Evolutionary conservation across 2,113 vertebrate species (phyloP).

Genomic region (Melanostigma gelatinosum): DNA sequence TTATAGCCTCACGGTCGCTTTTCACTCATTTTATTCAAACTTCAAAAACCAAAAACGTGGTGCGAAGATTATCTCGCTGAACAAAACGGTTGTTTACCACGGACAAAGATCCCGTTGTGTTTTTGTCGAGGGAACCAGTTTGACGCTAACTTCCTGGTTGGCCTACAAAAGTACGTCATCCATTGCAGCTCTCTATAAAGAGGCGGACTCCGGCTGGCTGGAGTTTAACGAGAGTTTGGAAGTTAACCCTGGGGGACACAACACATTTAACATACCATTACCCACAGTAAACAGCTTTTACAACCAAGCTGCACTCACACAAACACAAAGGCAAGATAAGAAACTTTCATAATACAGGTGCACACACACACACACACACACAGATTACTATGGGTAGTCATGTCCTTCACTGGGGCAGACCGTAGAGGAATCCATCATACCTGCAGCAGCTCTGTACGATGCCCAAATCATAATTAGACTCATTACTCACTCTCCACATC

Average conservation of each 20-base stretch:
- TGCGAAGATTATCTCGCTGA: too few species aligned
- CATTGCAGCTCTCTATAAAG: too few species aligned
- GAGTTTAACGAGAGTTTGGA: slow-evolving; percentile 55
- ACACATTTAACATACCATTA: slow-evolving; percentile 72
- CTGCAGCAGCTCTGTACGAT: slow-evolving; percentile 51
- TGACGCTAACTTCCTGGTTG: too few species aligned
- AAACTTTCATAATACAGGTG: slow-evolving; percentile 2
- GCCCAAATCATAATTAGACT: slow-evolving; percentile 77
- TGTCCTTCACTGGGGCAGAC: slow-evolving; percentile 67
- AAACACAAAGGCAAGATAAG: slow-evolving; percentile 24
- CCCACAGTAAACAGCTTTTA: slow-evolving; percentile 68
- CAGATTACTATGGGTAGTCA: slow-evolving; percentile 17
- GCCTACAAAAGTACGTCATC: too few species aligned
- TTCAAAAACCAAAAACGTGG: too few species aligned
- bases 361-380: slow-evolving; percentile 13
- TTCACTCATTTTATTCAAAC: too few species aligned
- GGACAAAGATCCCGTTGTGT: too few species aligned
- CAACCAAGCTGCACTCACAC: slow-evolving; percentile 39
- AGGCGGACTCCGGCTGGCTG: neutral
- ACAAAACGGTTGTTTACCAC: too few species aligned
- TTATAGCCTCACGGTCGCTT: too few species aligned
- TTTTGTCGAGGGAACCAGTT: too few species aligned
- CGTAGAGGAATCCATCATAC: slow-evolving; percentile 74
- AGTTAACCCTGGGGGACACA: slow-evolving; percentile 60
- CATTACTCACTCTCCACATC: slow-evolving; percentile 75